These are phyloP conservation scores for Mycalesis mineus DNA, from an alignment of 2,888 invertebrate genomes.

Conservation along the genomic window DNA sequence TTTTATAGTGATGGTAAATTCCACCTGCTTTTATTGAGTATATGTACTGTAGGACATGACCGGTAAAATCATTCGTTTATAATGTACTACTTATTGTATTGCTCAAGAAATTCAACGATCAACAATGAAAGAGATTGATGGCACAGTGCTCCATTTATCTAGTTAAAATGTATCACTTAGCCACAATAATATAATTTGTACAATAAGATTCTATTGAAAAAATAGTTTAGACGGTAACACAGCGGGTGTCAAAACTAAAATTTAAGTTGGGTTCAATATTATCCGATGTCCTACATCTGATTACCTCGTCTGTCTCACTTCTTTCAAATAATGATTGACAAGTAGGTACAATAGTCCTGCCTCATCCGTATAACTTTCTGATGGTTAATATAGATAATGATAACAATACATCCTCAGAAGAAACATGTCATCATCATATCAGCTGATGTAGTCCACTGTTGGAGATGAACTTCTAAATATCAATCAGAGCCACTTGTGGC, in stretches of 20 bases:
- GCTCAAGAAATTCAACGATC: no score
- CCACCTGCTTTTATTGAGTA: no score
- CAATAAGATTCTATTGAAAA: slow-evolving; percentile 9
- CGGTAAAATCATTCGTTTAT: no score
- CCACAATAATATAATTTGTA: slow-evolving; percentile 9
- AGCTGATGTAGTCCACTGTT: no score
- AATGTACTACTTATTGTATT: no score
- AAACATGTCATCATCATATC: no score
- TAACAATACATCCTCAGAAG: no score
- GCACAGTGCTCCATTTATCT: slow-evolving; percentile 3
- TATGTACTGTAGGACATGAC: no score
- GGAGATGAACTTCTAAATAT: no score
- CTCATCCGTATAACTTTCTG: not conserved
- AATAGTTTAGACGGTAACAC: not conserved
- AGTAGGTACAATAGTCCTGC: not conserved
- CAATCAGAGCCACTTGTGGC: no score
- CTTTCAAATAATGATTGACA: slow-evolving; percentile 7
- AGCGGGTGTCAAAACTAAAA: slow-evolving; percentile 25
- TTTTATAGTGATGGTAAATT: no score
- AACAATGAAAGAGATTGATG: slow-evolving; percentile 1
- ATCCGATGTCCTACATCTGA: slow-evolving; percentile 14
- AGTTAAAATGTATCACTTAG: slow-evolving; percentile 2
- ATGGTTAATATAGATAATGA: not conserved
- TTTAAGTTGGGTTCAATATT: slow-evolving; percentile 23
- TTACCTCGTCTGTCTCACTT: slow-evolving; percentile 7